Evolutionary conservation across 2,888 invertebrate genomes (phyloP).

Genomic region (Drosophila robusta): DNA sequence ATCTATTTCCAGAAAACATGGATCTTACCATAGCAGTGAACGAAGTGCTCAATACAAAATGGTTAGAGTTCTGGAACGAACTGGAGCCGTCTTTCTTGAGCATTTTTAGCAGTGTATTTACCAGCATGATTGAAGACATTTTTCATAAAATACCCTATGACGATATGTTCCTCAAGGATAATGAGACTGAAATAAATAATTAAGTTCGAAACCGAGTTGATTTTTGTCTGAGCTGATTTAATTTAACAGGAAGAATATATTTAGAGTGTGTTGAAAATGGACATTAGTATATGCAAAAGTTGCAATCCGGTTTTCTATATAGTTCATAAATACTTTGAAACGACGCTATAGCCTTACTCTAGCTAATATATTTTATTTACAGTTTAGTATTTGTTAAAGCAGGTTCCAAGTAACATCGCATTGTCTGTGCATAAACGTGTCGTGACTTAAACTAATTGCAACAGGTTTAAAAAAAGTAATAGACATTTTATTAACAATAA

Average conservation of each 20-base stretch:
- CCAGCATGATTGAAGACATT: slow-evolving; percentile 25
- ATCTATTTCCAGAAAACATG: slow-evolving; percentile 46
- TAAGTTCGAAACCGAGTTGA: neutral
- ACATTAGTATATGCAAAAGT: neutral
- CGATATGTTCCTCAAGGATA: slow-evolving; percentile 50
- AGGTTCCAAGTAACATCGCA: slow-evolving; percentile 17
- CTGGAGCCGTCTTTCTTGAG: slow-evolving; percentile 42
- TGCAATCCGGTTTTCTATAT: slow-evolving; percentile 29
- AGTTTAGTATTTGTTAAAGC: slow-evolving; percentile 4
- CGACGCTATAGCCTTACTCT: neutral
- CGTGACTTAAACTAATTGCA: slow-evolving; percentile 27
- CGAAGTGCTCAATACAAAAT: slow-evolving; percentile 42
- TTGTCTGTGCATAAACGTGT: neutral
- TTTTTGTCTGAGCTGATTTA: neutral
- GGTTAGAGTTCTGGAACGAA: slow-evolving; percentile 61
- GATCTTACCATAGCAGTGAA: slow-evolving; percentile 47
- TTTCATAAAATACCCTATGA: slow-evolving; percentile 51
- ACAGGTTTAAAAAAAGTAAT: slow-evolving; percentile 3
- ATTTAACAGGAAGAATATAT: neutral
- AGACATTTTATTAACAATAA: neutral
- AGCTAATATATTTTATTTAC: slow-evolving; percentile 21
- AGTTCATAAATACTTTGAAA: neutral
- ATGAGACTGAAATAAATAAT: slow-evolving; percentile 22
- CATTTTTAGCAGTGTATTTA: slow-evolving; percentile 36
- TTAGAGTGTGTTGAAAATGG: neutral